phyloP scores from a whole-genome alignment of 2,888 invertebrate genomes.

The Lasioglossum marginatum region DNA sequence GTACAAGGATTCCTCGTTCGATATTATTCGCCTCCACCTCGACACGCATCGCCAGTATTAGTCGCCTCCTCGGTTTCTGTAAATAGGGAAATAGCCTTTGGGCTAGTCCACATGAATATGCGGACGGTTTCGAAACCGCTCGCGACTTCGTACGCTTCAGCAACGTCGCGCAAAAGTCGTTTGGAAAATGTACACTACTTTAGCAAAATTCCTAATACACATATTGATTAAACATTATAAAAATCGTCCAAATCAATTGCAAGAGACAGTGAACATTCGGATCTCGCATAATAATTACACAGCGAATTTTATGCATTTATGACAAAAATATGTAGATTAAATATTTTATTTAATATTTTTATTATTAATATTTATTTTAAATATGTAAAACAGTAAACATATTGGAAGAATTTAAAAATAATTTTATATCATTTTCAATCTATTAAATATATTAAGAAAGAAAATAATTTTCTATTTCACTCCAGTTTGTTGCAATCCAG shows the following conservation, averaged over 20 bases:
- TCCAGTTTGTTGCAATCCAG: too few species aligned
- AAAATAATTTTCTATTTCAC: too few species aligned
- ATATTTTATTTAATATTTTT: too few species aligned
- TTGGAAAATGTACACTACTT: neutral
- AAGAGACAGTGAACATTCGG: neutral
- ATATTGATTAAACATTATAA: neutral
- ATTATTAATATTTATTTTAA: too few species aligned
- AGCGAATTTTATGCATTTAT: too few species aligned
- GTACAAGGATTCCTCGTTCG: conserved; percentile 71
- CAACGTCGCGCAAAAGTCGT: neutral
- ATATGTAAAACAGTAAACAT: too few species aligned
- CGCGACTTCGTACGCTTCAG: neutral
- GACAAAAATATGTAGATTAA: too few species aligned
- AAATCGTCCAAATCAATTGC: neutral
- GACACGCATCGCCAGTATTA: conserved; percentile 54
- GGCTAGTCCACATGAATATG: conserved; percentile 44
- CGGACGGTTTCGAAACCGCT: conserved; percentile 39
- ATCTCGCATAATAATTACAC: too few species aligned
- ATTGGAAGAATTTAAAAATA: too few species aligned
- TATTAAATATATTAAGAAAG: too few species aligned
- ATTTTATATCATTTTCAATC: too few species aligned
- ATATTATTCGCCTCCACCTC: conserved; percentile 67
- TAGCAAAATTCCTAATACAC: neutral
- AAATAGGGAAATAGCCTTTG: conserved; percentile 57
- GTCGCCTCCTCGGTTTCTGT: conserved; percentile 57